Base-by-base conservation (phyloP, 2,113 vertebrate species). In the Lophotis ruficrista region DNA sequence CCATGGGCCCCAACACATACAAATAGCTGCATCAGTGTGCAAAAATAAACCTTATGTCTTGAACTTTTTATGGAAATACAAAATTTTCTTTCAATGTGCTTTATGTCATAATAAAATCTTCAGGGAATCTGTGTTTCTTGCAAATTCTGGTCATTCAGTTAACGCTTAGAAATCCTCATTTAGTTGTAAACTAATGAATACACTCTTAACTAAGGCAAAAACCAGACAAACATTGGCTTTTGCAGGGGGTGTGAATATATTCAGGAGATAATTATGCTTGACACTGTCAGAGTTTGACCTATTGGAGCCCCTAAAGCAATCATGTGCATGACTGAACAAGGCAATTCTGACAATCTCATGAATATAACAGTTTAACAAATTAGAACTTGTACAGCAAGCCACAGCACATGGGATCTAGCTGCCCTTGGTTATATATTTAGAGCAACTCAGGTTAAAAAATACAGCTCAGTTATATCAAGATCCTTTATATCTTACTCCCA, bases 341-440 rank as follows among this genome's bases (percentile, higher is more conserved):
- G 31, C 76, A 93, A 86, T 96, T 94, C 65, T 94, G 71, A 61
- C 38, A 87, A 96, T 94, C 82, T 89, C 17, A 3, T 77, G 43
- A 95, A 89, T 93, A 80, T 78, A 93, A 56, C 61, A 91, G 33
- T 85, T 92, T 90, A 95, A 89, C 76, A 94, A 95, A 77, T 94
- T 83, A 69, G 61, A 92, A 95, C 56, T 95, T 91, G 14, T 60
- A 58, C 53, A 81, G 64, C 75, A 57, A 96, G 22, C 50, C 62
- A 68, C 18, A 92, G 72, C 38, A 85, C 62, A 57, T 41, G 53
- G 33, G 83, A 92, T 82, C 88, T 89, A 80, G 10, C 20, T 82
- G 56, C 22, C 58, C 31, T 81, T 84, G 38, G 19, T 80, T 88
- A 77, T 68, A 53, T 72, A 82, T 51, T 80, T 79, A 61, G 31